Evolutionary conservation across 1,140 invertebrate genomes (phyloP).

Genomic region (Acyrthosiphon pisum): DNA sequence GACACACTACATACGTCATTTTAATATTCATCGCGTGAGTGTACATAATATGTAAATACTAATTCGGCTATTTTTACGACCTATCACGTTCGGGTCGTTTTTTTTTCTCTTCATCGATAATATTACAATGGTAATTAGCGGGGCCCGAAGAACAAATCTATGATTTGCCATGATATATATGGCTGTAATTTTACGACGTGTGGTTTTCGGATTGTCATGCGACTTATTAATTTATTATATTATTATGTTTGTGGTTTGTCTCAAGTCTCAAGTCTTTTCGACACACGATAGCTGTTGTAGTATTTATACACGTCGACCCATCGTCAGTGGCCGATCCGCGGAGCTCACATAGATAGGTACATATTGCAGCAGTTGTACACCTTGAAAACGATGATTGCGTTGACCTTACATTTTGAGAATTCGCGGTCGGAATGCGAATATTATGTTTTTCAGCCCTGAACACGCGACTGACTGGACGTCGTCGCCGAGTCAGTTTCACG

Average conservation of each 20-base stretch:
- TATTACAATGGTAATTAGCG: not conserved
- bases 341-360: not conserved
- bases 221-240: too few relatives aligned
- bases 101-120: not conserved
- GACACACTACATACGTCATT: not conserved
- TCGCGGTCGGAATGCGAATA: conserved; percentile 42
- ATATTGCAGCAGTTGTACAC: conserved; percentile 4
- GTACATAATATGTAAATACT: not conserved
- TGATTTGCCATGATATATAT: not conserved
- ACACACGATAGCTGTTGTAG: not conserved
- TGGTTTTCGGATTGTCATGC: not conserved
- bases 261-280: not conserved
- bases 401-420: conserved; percentile 35
- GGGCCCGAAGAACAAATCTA: not conserved
- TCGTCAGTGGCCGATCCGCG: not conserved
- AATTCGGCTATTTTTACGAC: not conserved
- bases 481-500: not conserved
- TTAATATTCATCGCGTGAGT: conserved; percentile 35
- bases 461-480: not conserved
- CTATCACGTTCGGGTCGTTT: conserved; percentile 7
- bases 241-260: not conserved
- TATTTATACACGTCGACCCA: not conserved
- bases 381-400: conserved; percentile 2
- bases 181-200: not conserved
- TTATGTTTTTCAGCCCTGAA: conserved; percentile 43